Evolutionary conservation across 2,888 invertebrate genomes (phyloP).

Genomic region (Agonopterix heracliana): DNA sequence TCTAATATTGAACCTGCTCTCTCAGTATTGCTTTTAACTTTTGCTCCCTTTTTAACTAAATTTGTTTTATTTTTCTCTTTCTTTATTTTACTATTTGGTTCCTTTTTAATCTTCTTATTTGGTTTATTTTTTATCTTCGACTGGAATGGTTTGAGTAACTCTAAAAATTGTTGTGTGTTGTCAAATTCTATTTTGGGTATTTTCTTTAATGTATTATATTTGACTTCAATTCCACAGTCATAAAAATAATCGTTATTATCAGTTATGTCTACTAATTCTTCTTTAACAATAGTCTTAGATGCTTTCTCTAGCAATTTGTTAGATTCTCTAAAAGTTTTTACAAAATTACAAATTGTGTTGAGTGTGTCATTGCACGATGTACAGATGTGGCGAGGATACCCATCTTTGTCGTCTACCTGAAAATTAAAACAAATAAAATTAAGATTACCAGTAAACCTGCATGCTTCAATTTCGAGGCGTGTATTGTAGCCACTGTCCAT

Average conservation of each 20-base stretch:
- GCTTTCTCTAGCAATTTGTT: constrained; percentile 40
- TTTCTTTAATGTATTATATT: constrained; percentile 27
- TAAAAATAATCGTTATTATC: constrained; percentile 14
- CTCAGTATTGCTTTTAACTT: constrained; percentile 38
- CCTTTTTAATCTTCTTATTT: too few species aligned
- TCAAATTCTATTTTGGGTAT: constrained; percentile 24
- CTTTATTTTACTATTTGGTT: constrained; percentile 14
- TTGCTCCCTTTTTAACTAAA: constrained; percentile 10
- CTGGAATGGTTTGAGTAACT: constrained; percentile 25
- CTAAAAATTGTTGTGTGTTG: constrained; percentile 19
- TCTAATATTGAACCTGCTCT: constrained; percentile 60
- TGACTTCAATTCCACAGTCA: constrained; percentile 11
- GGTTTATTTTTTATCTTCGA: constrained; percentile 17
- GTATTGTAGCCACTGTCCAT: too few species aligned
- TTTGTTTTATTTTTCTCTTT: constrained; percentile 14
- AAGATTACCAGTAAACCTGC: too few species aligned
- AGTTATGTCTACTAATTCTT: constrained; percentile 26
- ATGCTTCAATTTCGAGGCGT: too few species aligned
- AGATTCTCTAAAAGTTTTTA: constrained; percentile 47
- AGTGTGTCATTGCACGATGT: constrained; percentile 40
- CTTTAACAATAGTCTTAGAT: constrained; percentile 31
- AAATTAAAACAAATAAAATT: constrained; percentile 18
- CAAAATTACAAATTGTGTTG: constrained; percentile 40
- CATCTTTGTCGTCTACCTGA: constrained; percentile 55
- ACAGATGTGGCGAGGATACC: constrained; percentile 57